Base-by-base conservation (phyloP, 2,888 invertebrate genomes). In the Dioctria linearis region DNA sequence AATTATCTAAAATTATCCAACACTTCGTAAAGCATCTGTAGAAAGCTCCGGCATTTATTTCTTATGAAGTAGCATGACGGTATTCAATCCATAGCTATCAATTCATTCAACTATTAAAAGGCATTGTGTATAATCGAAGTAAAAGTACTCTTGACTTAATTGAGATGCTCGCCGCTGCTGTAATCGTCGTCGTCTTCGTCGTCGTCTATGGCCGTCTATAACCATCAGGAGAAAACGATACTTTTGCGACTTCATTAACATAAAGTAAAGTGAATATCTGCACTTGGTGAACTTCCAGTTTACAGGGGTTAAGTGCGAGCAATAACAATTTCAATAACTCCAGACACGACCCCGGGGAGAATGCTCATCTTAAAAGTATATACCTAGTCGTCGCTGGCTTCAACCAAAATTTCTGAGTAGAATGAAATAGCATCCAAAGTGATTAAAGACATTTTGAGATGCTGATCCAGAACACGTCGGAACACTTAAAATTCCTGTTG, bases 221-320 rank as follows among this genome's bases (percentile, higher is more conserved):
- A 25, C 25, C 25, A 25, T 25, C 39, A 63, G 39, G 37, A 63
- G 11, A 37, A 37, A 40, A 39, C 63, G 63, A 63, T 75, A 75
- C 69, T 59, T 75, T 75, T 59, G 59, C 39, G 25, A 59, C 59
- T 75, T 75, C 13, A 75, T 75, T 75, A 59, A 75, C 59, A 59
- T 75, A 11, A 13, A 51, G 43, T 59, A 75, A 54, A 54, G 63
- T 40, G 39, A 40, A 63, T 37, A 63, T 40, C 39, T 63, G 37
- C 39, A 37, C 40, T 37, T 6, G 13, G 63, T 63, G 63, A 37
- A 63, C 63, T 40, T 25, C 9, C 37, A 25, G 25, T 25, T n/a
- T 25, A 25, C 25, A 39, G 39, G 63, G 63, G 63, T 39, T 63
- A 63, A 63, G 39, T 63, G 40, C 39, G 5, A 40, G 63, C 63